Percentiles rank a stretch among this genome's conserved stretches.
Evolutionary conservation across 2,113 vertebrate species (phyloP).

Genomic region (Elaphurus davidianus): DNA sequence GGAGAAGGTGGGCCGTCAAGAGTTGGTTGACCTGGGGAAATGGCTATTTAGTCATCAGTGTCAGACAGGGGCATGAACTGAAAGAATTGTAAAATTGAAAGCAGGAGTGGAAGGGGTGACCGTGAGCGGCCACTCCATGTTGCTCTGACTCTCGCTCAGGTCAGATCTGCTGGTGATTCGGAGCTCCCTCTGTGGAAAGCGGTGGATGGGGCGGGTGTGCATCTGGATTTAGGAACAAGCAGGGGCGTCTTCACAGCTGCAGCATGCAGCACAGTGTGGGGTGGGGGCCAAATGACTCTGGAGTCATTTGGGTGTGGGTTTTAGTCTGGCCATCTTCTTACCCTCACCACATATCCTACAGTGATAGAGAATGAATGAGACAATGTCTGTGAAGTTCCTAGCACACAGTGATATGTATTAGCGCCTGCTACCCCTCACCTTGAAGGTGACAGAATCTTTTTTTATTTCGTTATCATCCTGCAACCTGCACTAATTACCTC

Average conservation of each 20-base stretch:
- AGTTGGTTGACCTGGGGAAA: not conserved
- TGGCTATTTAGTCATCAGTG: not conserved
- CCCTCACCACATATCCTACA: not conserved
- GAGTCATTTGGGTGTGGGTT: not conserved
- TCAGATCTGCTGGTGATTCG: not conserved
- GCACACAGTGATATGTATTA: not conserved
- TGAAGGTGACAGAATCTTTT: not conserved
- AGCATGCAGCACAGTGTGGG: not conserved
- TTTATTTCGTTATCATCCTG: not conserved
- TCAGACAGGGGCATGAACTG: not conserved
- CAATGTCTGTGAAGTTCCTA: not conserved
- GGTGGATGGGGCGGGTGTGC: too few relatives aligned
- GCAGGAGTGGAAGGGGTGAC: not conserved
- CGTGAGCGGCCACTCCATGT: accelerated
- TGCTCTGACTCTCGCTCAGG: not conserved
- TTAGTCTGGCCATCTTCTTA: not conserved
- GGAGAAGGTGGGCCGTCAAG: too few relatives aligned
- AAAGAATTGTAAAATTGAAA: not conserved
- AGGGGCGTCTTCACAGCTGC: not conserved
- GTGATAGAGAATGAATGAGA: not conserved
- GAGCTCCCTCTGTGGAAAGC: not conserved
- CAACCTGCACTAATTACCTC: not conserved
- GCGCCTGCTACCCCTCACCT: not conserved
- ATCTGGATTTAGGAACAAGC: not conserved
- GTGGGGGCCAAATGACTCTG: too few relatives aligned